Evolutionary conservation across 1,140 invertebrate species (phyloP).

Genomic region (Ectropis grisescens): DNA sequence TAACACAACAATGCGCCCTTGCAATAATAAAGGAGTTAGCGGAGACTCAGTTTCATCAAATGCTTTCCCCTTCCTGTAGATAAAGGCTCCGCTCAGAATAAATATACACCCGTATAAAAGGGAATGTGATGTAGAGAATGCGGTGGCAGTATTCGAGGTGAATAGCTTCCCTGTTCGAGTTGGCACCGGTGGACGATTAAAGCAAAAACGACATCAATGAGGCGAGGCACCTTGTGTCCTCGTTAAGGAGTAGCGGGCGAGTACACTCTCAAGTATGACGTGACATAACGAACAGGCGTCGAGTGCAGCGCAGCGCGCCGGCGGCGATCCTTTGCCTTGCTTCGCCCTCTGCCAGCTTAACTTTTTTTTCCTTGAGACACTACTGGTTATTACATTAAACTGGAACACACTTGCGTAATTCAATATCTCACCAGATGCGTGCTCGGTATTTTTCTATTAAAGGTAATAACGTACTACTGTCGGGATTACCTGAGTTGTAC

Average conservation of each 20-base stretch:
- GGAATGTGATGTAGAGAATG: background rate
- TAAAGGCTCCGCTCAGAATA: conserved; percentile 4
- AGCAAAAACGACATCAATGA: conserved; percentile 38
- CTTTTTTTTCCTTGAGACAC: no score
- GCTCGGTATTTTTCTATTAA: no score
- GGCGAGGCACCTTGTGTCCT: conserved; percentile 42
- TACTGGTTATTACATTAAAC: no score
- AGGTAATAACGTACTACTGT: no score
- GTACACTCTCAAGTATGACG: conserved; percentile 48
- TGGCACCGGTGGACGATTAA: conserved; percentile 17
- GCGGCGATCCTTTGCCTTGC: no score
- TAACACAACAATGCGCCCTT: conserved; percentile 44
- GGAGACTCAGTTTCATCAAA: conserved; percentile 23
- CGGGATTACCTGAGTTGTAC: no score
- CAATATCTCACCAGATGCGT: no score
- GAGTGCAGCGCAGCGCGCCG: conserved; percentile 27
- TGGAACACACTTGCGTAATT: no score
- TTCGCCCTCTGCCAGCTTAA: no score
- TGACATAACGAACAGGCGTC: conserved; percentile 51
- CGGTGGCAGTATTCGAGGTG: background rate
- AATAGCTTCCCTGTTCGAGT: conserved; percentile 5
- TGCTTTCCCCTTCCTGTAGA: conserved; percentile 15
- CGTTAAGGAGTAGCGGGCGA: conserved; percentile 45
- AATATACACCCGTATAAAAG: background rate
- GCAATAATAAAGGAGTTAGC: conserved; percentile 35